These are phyloP conservation scores for Spheniscus humboldti DNA, from an alignment of 2,797 vertebrate species.

Conservation along the genomic window DNA sequence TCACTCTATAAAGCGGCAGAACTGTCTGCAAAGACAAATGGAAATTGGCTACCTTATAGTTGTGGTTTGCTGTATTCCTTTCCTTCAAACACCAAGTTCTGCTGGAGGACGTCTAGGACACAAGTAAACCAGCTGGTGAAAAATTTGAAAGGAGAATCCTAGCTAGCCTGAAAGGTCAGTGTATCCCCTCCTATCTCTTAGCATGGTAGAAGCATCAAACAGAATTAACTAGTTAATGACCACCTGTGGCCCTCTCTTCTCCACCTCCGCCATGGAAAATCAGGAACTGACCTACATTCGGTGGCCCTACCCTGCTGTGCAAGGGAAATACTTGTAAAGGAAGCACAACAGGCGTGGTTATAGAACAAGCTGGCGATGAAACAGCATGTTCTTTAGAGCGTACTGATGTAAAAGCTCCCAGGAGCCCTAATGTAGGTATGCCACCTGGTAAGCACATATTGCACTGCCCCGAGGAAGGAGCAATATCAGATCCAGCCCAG, in stretches of 20 bases:
- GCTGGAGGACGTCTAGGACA: not conserved
- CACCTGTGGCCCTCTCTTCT: not conserved
- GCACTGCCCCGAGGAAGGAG: accelerated
- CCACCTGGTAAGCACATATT: not conserved
- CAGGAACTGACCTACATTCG: not conserved
- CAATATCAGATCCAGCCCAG: not conserved
- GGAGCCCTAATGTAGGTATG: not conserved
- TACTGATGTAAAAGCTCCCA: not conserved
- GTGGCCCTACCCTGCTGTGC: not conserved
- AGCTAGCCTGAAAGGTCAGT: not conserved
- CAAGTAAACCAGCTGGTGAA: not conserved
- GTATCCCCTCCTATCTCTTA: not conserved
- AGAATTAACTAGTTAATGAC: not conserved
- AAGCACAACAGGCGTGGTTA: not conserved
- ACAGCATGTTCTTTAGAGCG: not conserved
- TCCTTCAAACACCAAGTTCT: not conserved
- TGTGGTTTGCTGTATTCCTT: not conserved
- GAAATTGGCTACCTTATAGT: not conserved
- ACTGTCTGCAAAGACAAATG: not conserved
- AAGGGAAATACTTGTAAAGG: accelerated
- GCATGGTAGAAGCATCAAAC: not conserved
- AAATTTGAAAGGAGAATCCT: not conserved
- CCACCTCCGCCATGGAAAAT: not conserved
- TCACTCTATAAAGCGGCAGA: not conserved
- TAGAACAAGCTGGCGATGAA: not conserved